phyloP scores from a whole-genome alignment of 2,113 vertebrate genomes.

The Spilogale gracilis region DNA sequence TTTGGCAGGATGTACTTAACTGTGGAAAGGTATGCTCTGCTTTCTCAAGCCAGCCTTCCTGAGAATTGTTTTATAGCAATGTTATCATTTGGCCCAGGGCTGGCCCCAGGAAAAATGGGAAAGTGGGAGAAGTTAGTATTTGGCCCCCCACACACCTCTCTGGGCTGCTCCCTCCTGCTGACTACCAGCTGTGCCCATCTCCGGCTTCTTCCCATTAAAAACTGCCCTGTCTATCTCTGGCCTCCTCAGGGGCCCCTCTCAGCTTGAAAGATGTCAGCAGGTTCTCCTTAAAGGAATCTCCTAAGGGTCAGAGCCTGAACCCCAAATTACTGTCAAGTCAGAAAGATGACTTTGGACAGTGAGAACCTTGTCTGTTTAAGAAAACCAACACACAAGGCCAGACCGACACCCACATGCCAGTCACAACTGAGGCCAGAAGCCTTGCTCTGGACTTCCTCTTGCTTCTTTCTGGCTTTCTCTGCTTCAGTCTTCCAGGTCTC shows the following conservation, averaged over 20 bases:
- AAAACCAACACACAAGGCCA: neutral
- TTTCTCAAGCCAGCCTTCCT: conserved; percentile 24
- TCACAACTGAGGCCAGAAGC: neutral
- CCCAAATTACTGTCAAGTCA: conserved; percentile 37
- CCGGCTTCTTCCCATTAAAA: conserved; percentile 59
- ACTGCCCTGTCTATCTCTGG: neutral
- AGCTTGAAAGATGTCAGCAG: conserved; percentile 1
- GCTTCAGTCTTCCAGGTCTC: neutral
- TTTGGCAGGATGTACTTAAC: conserved; percentile 32
- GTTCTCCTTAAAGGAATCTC: conserved; percentile 50
- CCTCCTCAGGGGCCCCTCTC: neutral
- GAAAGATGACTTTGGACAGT: conserved; percentile 45
- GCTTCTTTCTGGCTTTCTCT: neutral
- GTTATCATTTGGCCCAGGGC: conserved; percentile 40
- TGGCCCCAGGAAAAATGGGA: conserved; percentile 68
- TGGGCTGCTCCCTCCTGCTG: conserved; percentile 8
- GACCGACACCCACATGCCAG: neutral
- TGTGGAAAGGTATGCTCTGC: neutral
- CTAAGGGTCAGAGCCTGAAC: conserved; percentile 23
- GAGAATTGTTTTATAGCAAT: conserved; percentile 64
- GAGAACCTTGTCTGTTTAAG: conserved; percentile 33
- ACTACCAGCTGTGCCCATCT: conserved; percentile 36
- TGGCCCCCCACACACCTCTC: neutral
- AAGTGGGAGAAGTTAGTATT: conserved; percentile 45
- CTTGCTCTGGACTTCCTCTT: neutral